These are phyloP conservation scores for Machimus rusticus DNA, from an alignment of 2,888 invertebrate species.

Conservation along the genomic window DNA sequence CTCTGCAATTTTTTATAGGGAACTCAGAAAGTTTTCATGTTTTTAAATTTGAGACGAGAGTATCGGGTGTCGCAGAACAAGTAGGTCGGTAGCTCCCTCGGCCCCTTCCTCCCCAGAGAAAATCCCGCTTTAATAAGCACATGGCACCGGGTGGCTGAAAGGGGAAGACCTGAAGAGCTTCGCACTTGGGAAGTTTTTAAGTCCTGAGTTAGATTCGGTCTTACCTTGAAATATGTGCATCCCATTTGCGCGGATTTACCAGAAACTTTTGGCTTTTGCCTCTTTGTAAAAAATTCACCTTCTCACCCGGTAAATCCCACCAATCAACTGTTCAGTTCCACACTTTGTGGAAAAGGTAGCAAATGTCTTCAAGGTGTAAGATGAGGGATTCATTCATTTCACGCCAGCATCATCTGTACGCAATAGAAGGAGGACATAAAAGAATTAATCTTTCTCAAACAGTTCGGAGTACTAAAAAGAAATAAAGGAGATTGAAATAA, in stretches of 20 bases:
- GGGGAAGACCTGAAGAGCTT: background rate
- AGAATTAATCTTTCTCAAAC: background rate
- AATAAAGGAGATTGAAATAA: no score
- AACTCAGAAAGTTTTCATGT: constrained; percentile 5
- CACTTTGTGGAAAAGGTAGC: background rate
- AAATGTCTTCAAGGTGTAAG: background rate
- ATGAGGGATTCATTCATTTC: background rate
- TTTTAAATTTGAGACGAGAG: background rate
- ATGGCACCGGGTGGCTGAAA: background rate
- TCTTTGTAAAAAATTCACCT: background rate
- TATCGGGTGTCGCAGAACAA: background rate
- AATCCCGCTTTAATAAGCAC: background rate
- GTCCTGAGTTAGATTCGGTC: background rate
- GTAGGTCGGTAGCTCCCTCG: background rate
- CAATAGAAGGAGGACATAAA: background rate
- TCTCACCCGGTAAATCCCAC: background rate
- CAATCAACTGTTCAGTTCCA: background rate
- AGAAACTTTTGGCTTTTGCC: background rate
- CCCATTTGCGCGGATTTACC: background rate
- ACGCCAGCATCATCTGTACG: background rate
- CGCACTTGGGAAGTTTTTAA: background rate
- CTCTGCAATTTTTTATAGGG: constrained; percentile 16
- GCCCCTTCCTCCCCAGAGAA: background rate
- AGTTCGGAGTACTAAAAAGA: background rate
- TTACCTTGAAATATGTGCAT: background rate